A percentile compares a stretch with the other conserved stretches of the same genome.
phyloP scores from a whole-genome alignment of 2,888 invertebrate species.

The Craniophora ligustri region DNA sequence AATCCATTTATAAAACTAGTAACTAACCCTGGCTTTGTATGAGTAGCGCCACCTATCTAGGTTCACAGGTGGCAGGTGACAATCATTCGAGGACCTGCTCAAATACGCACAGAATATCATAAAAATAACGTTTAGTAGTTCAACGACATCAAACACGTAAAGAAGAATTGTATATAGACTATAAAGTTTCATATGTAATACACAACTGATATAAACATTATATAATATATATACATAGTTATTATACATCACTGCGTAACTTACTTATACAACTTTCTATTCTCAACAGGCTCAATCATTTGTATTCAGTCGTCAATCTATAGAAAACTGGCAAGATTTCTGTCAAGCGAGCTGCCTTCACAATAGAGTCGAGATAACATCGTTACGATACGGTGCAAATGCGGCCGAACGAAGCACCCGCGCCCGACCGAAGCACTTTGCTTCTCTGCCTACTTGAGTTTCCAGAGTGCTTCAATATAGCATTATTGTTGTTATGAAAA shows the following conservation, averaged over 20 bases:
- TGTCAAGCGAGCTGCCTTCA: conserved; percentile 21
- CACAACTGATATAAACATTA: background rate
- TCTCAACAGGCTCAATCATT: conserved; percentile 3
- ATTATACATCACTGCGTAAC: background rate
- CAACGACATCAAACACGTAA: too few relatives aligned
- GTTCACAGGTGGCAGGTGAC: too few relatives aligned
- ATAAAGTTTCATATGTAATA: background rate
- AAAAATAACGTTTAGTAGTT: too few relatives aligned
- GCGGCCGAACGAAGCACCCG: conserved; percentile 14
- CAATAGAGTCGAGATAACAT: conserved; percentile 41
- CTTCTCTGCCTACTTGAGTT: conserved; percentile 19
- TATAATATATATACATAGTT: too few relatives aligned
- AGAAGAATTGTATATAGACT: too few relatives aligned
- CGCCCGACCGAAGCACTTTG: conserved; percentile 27
- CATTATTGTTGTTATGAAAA: conserved; percentile 41
- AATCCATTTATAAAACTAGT: too few relatives aligned
- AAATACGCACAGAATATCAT: too few relatives aligned
- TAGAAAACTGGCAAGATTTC: conserved; percentile 36
- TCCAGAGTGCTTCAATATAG: conserved; percentile 32
- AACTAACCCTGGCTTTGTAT: too few relatives aligned
- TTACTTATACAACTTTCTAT: conserved; percentile 21
- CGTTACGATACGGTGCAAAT: conserved; percentile 42
- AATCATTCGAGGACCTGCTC: too few relatives aligned
- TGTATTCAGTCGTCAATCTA: conserved; percentile 22
- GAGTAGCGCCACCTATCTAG: too few relatives aligned